Percentiles rank a stretch among this genome's conserved stretches.
phyloP scores from a whole-genome alignment of 2,113 vertebrate genomes.

The Alces alces region DNA sequence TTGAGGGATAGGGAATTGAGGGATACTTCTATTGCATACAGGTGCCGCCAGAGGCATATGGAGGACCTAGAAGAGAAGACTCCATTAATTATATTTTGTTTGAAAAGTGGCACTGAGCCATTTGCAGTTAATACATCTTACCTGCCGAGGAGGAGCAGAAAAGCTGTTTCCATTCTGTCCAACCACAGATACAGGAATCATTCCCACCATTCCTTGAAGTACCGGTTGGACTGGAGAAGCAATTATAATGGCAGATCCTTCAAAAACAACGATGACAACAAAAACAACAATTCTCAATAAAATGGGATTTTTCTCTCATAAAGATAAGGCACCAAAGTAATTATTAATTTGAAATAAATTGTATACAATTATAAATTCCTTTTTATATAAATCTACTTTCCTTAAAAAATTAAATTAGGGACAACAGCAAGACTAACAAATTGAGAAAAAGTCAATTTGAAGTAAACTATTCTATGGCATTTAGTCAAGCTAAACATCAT shows the following conservation, averaged over 20 bases:
- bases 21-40: slow-evolving; percentile 77
- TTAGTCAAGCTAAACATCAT: neutral
- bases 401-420: neutral
- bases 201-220: slow-evolving; percentile 88
- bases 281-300: slow-evolving; percentile 38
- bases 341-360: slow-evolving; percentile 24
- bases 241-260: slow-evolving; percentile 93
- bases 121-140: slow-evolving; percentile 71
- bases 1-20: slow-evolving; percentile 82
- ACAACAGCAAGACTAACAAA: neutral
- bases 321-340: neutral
- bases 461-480: neutral
- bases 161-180: slow-evolving; percentile 86
- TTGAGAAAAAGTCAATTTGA: neutral
- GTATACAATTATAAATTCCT: neutral
- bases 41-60: slow-evolving; percentile 83
- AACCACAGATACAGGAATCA: slow-evolving; percentile 92
- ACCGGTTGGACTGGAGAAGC: slow-evolving; percentile 91
- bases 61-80: slow-evolving; percentile 77
- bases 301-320: neutral
- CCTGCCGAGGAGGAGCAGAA: slow-evolving; percentile 88
- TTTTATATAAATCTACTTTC: neutral
- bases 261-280: slow-evolving; percentile 27
- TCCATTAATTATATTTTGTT: neutral
- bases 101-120: neutral